Percentiles rank a stretch among this genome's conserved stretches.
Evolutionary conservation across 1,140 invertebrate species (phyloP).

Genomic region (Papilio dardanus): DNA sequence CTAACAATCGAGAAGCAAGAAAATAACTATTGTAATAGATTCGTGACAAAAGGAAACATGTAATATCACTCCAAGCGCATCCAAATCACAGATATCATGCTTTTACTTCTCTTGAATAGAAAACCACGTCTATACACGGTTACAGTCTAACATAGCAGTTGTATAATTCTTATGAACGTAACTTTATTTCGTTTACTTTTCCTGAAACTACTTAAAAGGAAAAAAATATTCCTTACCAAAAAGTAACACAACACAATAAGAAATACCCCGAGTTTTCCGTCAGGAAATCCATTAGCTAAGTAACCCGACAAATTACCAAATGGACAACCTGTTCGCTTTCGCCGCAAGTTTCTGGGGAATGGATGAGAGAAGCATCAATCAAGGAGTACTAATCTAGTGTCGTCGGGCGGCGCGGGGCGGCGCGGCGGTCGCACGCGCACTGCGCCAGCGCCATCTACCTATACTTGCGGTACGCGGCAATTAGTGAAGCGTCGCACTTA

Average conservation of each 20-base stretch:
- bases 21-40: too few relatives aligned
- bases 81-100: background rate
- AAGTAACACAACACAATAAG: slow-evolving; percentile 8
- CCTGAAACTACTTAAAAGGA: background rate
- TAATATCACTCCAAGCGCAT: background rate
- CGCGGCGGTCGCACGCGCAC: background rate
- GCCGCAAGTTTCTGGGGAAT: slow-evolving; percentile 11
- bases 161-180: background rate
- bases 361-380: slow-evolving; percentile 19
- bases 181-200: background rate
- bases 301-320: slow-evolving; percentile 28
- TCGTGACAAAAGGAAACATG: background rate
- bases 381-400: slow-evolving; percentile 25
- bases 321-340: slow-evolving; percentile 17
- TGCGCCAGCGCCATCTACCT: background rate
- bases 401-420: background rate
- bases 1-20: too few relatives aligned
- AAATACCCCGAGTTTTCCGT: background rate
- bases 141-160: background rate
- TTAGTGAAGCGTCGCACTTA: background rate
- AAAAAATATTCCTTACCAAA: slow-evolving; percentile 12
- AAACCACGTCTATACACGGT: background rate
- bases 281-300: slow-evolving; percentile 26
- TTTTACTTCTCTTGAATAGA: background rate
- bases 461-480: background rate